Evolutionary conservation across 2,888 invertebrate genomes (phyloP), one percentile per base, ranked within the genome.

Genomic region (Tyria jacobaeae): DNA sequence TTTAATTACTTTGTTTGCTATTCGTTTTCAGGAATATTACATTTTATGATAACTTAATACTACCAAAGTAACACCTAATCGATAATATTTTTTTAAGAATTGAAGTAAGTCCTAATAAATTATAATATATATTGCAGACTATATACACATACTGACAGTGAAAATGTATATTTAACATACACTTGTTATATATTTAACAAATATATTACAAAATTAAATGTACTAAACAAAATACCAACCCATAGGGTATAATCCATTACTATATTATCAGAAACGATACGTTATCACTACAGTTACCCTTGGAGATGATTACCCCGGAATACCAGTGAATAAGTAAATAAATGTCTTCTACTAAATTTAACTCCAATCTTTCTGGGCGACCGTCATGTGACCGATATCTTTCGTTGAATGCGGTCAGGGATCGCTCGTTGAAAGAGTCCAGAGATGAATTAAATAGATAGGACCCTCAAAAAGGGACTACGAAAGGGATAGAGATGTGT

Each of bases 281-380:
- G 62, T 74, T 78, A 83, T 86, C 84, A 79, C 84, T 79, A 76
- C 81, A 85, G 84, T 82, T 81, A 84, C 86, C 87, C 86, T 81
- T 80, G 71, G 81, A 87, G 85, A 89, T 90, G 84, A 86, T 89
- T 88, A 89, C 87, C 86, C 80, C 73, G 57, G 82, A 83, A 79
- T 84, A 89, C 86, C 87, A 83, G 78, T 85, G 87, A 89, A 89
- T 84, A 82, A 81, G 79, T 91, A 89, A 91, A 91, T 92, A 91
- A 92, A 92, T 91, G 88, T 92, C 90, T 92, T 93, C 93, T 91
- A 90, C 86, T 93, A 91, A 93, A 94, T 94, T 94, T 90, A 92
- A 90, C 91, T 88, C 85, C 84, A 87, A 91, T 90, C 91, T 89
- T 86, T 85, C 84, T 79, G 81, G 81, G 84, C 87, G 87, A 76